Conservation (phyloP, 2,797 vertebrate species). For the Sphaeramia orbicularis region DNA sequence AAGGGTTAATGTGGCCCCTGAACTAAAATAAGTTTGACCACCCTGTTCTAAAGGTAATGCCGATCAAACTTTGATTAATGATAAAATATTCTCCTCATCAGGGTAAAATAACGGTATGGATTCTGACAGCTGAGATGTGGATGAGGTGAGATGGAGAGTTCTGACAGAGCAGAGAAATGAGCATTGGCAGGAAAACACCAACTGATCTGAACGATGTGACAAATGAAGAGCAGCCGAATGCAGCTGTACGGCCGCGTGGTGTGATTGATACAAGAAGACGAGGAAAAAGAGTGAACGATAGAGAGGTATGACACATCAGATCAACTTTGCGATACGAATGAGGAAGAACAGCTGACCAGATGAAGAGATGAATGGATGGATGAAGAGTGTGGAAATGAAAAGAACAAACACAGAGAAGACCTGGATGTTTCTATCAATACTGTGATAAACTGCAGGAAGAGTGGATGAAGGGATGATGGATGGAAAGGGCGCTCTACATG, state of each 20-base stretch:
- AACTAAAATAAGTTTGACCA: too few species aligned
- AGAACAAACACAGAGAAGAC: background rate
- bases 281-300: constrained; percentile 18
- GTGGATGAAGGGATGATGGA: constrained; percentile 9
- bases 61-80: too few species aligned
- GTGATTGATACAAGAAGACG: constrained; percentile 18
- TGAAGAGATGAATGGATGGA: constrained; percentile 32
- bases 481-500: background rate
- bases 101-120: background rate
- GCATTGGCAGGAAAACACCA: constrained; percentile 34
- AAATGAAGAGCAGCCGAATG: constrained; percentile 22
- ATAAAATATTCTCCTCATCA: too few species aligned
- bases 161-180: constrained; percentile 14
- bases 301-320: constrained; percentile 28
- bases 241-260: constrained; percentile 21
- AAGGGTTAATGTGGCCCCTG: too few species aligned
- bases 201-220: constrained; percentile 37
- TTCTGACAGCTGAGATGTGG: constrained; percentile 17
- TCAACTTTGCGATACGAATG: constrained; percentile 15
- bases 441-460: constrained; percentile 52
- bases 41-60: too few species aligned
- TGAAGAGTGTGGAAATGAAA: constrained; percentile 21
- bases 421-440: constrained; percentile 39
- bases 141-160: constrained; percentile 25
- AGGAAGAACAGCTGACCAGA: constrained; percentile 20